Evolutionary conservation across 2,888 invertebrate species (phyloP).

Genomic region (Chironomus tentans): DNA sequence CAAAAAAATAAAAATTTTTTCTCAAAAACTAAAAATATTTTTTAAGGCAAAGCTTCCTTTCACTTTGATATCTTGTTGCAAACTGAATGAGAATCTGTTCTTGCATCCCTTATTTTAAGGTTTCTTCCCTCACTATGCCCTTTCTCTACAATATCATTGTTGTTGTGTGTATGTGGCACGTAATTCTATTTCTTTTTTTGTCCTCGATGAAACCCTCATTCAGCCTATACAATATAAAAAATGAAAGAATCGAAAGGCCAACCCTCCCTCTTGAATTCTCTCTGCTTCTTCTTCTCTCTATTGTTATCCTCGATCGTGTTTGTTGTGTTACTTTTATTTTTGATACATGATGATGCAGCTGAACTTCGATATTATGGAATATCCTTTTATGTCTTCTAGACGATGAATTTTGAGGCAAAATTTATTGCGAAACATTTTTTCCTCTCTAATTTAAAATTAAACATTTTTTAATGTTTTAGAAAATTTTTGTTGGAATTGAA

Average conservation of each 20-base stretch:
- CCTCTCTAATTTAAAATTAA: no score
- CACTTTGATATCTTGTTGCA: constrained; percentile 12
- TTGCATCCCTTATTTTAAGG: constrained; percentile 25
- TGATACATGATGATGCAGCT: neutral
- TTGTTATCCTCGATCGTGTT: neutral
- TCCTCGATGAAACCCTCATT: neutral
- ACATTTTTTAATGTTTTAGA: no score
- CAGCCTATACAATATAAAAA: constrained; percentile 20
- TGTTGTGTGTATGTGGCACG: constrained; percentile 7
- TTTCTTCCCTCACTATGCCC: constrained; percentile 8
- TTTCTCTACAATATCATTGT: constrained; percentile 19
- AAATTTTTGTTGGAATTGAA: no score
- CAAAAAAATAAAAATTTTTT: neutral
- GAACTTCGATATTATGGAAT: neutral
- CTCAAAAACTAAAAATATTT: neutral
- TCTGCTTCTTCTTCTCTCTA: neutral
- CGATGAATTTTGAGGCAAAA: no score
- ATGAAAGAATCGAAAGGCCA: constrained; percentile 25
- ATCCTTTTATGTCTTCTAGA: neutral
- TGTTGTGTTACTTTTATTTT: neutral
- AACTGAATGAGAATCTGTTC: constrained; percentile 16
- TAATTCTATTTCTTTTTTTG: neutral
- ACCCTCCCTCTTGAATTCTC: constrained; percentile 18
- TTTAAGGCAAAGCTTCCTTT: neutral
- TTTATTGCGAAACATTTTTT: no score